Evolutionary conservation across 2,113 vertebrate species (phyloP).

Genomic region (Gambusia affinis): DNA sequence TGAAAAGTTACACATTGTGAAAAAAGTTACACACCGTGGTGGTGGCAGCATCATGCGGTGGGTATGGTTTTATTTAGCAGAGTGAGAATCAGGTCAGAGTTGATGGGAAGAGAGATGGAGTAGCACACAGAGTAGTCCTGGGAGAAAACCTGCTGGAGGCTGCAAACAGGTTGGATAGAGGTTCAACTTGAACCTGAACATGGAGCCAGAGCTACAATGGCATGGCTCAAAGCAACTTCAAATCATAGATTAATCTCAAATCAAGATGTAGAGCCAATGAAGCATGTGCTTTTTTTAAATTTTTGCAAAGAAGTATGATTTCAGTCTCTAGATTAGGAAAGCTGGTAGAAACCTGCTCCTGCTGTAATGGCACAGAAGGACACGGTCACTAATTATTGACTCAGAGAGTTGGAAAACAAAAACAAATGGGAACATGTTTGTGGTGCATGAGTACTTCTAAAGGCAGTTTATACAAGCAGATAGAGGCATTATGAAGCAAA

Average conservation of each 20-base stretch:
- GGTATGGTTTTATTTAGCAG: no score
- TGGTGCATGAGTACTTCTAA: neutral
- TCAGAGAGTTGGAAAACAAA: no score
- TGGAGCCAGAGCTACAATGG: neutral
- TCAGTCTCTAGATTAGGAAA: neutral
- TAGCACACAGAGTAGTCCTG: neutral
- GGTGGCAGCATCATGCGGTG: no score
- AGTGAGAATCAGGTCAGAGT: no score
- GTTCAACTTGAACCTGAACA: neutral
- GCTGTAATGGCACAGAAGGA: neutral
- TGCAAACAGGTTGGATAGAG: neutral
- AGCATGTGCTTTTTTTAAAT: neutral
- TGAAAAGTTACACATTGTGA: neutral
- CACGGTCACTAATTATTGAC: neutral
- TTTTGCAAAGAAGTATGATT: no score
- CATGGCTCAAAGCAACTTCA: no score
- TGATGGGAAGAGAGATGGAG: neutral
- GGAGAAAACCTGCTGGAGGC: neutral
- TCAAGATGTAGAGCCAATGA: neutral
- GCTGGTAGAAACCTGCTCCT: neutral
- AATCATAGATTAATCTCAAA: neutral
- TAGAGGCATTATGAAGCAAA: neutral
- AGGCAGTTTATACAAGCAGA: slow-evolving; percentile 25
- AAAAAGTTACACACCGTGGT: neutral
- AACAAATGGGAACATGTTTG: neutral